These are phyloP conservation scores for Hylaeus anthracinus DNA, from an alignment of 1,140 invertebrate species.

Conservation along the genomic window DNA sequence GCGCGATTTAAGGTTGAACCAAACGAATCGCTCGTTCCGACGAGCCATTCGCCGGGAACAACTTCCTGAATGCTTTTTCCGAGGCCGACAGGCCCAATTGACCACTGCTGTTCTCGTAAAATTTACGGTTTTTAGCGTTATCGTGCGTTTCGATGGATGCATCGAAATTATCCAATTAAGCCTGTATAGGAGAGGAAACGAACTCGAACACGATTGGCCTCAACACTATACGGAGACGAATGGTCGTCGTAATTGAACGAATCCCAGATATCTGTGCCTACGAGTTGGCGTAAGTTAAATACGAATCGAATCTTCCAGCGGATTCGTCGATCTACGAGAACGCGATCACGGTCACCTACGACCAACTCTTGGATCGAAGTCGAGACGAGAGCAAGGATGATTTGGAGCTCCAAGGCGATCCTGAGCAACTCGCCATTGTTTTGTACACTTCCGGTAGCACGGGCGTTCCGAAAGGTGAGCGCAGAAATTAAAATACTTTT, in stretches of 20 bases:
- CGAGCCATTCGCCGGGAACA: neutral
- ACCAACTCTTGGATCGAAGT: slow-evolving; percentile 79
- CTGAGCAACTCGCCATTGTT: slow-evolving; percentile 86
- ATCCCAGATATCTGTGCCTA: too few species aligned
- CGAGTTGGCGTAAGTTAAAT: too few species aligned
- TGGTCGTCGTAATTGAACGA: too few species aligned
- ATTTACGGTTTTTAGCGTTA: too few species aligned
- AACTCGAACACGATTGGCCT: too few species aligned
- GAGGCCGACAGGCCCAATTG: neutral
- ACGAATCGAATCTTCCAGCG: slow-evolving; percentile 55
- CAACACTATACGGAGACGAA: too few species aligned
- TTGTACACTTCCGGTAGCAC: slow-evolving; percentile 97
- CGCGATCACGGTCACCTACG: slow-evolving; percentile 76
- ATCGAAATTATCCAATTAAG: neutral
- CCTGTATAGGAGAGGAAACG: too few species aligned
- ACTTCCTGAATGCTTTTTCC: neutral
- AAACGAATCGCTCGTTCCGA: neutral
- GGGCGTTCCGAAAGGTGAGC: slow-evolving; percentile 92
- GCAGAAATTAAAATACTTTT: neutral
- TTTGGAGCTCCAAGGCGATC: slow-evolving; percentile 65
- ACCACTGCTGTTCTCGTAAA: neutral
- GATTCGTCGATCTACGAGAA: slow-evolving; percentile 71
- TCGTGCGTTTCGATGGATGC: too few species aligned
- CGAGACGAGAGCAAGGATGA: slow-evolving; percentile 72
- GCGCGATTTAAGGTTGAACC: slow-evolving; percentile 1